Evolutionary conservation across 1,140 invertebrate species (phyloP), one percentile per base, ranked within the genome.

Genomic region (Anoplophora glabripennis): DNA sequence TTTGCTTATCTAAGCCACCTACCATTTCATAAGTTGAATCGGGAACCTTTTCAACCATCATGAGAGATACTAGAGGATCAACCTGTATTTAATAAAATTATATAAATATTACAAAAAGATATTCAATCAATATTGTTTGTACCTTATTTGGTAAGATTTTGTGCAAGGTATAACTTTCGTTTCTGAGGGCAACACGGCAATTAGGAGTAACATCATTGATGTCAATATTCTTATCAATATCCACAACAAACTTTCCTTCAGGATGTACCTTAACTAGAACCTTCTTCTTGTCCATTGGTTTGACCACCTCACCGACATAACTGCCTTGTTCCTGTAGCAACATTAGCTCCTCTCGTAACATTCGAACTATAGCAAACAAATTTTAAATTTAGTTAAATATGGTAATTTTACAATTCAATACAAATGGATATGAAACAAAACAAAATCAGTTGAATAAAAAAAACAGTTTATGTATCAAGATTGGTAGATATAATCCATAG

Each of bases 41-140:
- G 8, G 98, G 98, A 4, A 99, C 97, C 79, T 99, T 99, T 75
- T 99, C 98, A 0, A 99, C 97, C 98, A 99, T 99, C 97, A 99
- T 99, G 42, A 99, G 83, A n/a, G 95, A 98, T 0, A 99, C 98
- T 37, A 99, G 79, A 1, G 97, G 97, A 83, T 99, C 98, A n/a
- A 99, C 94, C 86, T 88, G 65, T 5, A 28, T 57, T 47, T 66
- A 49, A 61, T 45, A 53, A 48, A 28, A 28, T 28, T 28, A 12
- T 7, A 41, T 17, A 12, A 41, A 7, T 17, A 41, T n/a, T n/a
- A n/a, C n/a, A 4, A 12, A 15, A 41, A 15, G 7, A 41, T n/a
- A 12, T 41, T 41, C 15, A 12, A 7, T 41, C n/a, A 15, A 15
- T 7, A 41, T 7, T 14, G 11, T 15, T 41, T 47, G 59, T 68